Conservation (phyloP, 2,113 vertebrate genomes). For the Pterocles gutturalis region DNA sequence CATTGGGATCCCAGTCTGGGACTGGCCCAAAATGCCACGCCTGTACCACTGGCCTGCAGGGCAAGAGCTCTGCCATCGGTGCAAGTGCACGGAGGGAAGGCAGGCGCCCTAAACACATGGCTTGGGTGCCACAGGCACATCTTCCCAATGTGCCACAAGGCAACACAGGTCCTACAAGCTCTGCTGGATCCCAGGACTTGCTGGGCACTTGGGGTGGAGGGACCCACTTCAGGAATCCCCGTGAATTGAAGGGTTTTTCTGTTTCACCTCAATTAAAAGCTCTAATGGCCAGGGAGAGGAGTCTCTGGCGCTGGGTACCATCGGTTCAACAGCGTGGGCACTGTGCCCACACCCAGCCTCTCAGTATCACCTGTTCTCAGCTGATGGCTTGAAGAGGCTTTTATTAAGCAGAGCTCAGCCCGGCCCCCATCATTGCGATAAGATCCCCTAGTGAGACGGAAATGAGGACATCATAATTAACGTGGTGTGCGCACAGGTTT, state of each 20-base stretch:
- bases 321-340: fast-evolving
- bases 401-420: not conserved
- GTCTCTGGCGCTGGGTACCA: not conserved
- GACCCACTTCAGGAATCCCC: not conserved
- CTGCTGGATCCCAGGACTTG: not conserved
- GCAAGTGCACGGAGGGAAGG: fast-evolving
- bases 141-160: not conserved
- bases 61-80: not conserved
- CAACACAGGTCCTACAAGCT: not conserved
- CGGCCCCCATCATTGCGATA: not conserved
- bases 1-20: not conserved
- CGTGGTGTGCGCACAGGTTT: fast-evolving
- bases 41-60: not conserved
- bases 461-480: slow-evolving; percentile 72
- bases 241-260: not conserved
- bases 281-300: not conserved
- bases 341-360: not conserved
- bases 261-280: not conserved
- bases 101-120: not conserved
- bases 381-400: not conserved
- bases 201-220: not conserved
- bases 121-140: not conserved
- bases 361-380: not conserved
- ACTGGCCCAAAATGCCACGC: not conserved
- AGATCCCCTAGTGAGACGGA: slow-evolving; percentile 40